Evolutionary conservation across 2,888 invertebrate genomes (phyloP).

Genomic region (Orchesella flavescens): DNA sequence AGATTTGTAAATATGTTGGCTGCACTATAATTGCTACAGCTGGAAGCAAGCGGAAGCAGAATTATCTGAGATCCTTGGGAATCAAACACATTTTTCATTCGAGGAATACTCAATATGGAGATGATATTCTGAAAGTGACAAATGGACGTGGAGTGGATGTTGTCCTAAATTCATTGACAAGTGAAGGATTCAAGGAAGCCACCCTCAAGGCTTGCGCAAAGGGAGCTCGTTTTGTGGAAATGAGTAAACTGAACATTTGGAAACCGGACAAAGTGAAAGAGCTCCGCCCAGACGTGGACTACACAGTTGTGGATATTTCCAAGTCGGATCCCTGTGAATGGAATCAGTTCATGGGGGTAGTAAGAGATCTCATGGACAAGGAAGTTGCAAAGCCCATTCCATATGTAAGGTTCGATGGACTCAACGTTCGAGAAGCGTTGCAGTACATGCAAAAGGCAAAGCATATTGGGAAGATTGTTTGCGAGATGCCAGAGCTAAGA

Average conservation of each 20-base stretch:
- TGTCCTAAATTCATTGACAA: slow-evolving; percentile 57
- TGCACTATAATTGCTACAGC: slow-evolving; percentile 51
- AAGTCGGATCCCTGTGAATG: background rate
- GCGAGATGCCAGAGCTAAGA: slow-evolving; percentile 4
- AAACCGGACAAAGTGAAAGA: background rate
- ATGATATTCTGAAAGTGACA: slow-evolving; percentile 21
- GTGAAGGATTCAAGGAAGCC: slow-evolving; percentile 45
- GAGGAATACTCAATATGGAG: slow-evolving; percentile 42
- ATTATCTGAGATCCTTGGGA: slow-evolving; percentile 39
- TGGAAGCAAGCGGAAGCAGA: slow-evolving; percentile 52
- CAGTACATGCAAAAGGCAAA: slow-evolving; percentile 47
- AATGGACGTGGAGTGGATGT: slow-evolving; percentile 50
- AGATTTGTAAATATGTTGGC: slow-evolving; percentile 36
- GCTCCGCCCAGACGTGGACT: slow-evolving; percentile 29
- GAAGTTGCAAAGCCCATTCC: slow-evolving; percentile 12
- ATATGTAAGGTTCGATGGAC: slow-evolving; percentile 32
- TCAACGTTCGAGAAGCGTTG: slow-evolving; percentile 31
- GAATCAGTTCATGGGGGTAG: background rate
- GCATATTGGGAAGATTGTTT: slow-evolving; percentile 57
- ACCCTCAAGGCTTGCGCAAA: background rate
- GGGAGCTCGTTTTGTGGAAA: slow-evolving; percentile 31
- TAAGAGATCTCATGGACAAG: background rate
- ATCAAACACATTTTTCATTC: slow-evolving; percentile 56
- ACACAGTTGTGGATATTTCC: slow-evolving; percentile 27
- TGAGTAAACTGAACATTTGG: slow-evolving; percentile 42